Conservation (phyloP, 2,113 vertebrate species). For the Camelus bactrianus region DNA sequence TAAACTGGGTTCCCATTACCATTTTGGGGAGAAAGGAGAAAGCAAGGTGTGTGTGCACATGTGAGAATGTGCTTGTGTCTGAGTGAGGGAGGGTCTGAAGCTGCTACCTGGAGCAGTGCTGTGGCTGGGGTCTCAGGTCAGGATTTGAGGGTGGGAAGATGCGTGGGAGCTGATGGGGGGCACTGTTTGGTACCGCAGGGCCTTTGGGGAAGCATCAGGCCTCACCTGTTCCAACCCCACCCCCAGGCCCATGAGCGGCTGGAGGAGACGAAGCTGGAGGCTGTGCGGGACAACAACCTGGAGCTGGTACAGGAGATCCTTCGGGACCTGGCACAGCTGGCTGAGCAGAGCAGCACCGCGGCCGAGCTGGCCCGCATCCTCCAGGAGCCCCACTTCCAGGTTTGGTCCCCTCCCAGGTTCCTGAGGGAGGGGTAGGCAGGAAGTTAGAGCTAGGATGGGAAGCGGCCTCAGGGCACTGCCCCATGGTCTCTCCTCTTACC, state of each 20-base stretch:
- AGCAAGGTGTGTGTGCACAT: fast-evolving
- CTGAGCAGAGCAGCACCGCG: slow-evolving; percentile 86
- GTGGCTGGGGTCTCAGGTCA: not conserved
- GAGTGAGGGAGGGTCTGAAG: not conserved
- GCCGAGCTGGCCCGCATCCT: slow-evolving; percentile 94
- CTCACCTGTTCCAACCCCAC: not conserved
- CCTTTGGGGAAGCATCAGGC: not conserved
- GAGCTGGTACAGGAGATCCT: slow-evolving; percentile 98
- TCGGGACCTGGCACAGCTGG: slow-evolving; percentile 91
- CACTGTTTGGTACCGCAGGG: not conserved
- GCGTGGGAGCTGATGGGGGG: not conserved
- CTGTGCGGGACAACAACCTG: slow-evolving; percentile 95
- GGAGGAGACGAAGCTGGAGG: slow-evolving; percentile 96
- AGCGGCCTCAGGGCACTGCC: not conserved
- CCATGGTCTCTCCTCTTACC: not conserved
- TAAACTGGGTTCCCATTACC: not conserved
- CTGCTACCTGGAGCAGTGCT: too few relatives aligned
- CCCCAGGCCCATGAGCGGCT: slow-evolving; percentile 93
- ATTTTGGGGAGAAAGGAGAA: not conserved
- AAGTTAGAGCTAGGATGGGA: not conserved
- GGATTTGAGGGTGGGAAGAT: not conserved
- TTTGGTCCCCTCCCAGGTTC: slow-evolving; percentile 39
- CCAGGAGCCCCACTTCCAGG: slow-evolving; percentile 97
- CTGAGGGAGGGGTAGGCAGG: fast-evolving
- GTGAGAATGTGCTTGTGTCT: not conserved